Evolutionary conservation across 2,797 vertebrate genomes (phyloP).

Genomic region (Dicrostonyx torquatus): DNA sequence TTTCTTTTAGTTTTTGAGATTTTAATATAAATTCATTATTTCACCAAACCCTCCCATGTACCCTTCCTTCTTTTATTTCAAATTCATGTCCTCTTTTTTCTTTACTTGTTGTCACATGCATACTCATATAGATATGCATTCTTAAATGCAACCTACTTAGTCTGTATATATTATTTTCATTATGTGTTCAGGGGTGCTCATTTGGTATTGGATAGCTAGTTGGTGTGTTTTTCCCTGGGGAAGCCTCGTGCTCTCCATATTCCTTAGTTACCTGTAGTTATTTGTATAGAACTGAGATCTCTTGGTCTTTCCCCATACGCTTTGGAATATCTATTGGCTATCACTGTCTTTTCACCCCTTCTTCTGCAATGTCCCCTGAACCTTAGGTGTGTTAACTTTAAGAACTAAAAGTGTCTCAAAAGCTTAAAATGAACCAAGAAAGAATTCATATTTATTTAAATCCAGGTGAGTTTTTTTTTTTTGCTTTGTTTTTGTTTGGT

Average conservation of each 20-base stretch:
- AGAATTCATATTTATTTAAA: not conserved
- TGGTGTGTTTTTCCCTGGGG: not conserved
- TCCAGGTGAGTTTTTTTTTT: not conserved
- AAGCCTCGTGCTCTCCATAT: not conserved
- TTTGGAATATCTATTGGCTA: not conserved
- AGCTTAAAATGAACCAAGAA: not conserved
- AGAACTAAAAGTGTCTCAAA: not conserved
- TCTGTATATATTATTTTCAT: not conserved
- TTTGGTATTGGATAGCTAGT: not conserved
- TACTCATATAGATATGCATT: not conserved
- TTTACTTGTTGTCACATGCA: not conserved
- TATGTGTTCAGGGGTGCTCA: not conserved
- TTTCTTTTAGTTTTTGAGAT: not conserved
- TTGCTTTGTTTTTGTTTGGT: not conserved
- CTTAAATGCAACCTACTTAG: not conserved
- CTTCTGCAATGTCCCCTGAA: not conserved
- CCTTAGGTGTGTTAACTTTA: not conserved
- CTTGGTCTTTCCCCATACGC: not conserved
- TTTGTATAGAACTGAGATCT: not conserved
- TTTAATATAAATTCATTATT: not conserved
- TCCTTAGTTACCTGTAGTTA: not conserved
- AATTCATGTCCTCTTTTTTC: not conserved
- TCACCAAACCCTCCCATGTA: not conserved
- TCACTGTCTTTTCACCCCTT: not conserved
- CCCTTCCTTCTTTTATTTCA: not conserved